phyloP scores from a whole-genome alignment of 2,113 vertebrate species.

The Aythya baeri region DNA sequence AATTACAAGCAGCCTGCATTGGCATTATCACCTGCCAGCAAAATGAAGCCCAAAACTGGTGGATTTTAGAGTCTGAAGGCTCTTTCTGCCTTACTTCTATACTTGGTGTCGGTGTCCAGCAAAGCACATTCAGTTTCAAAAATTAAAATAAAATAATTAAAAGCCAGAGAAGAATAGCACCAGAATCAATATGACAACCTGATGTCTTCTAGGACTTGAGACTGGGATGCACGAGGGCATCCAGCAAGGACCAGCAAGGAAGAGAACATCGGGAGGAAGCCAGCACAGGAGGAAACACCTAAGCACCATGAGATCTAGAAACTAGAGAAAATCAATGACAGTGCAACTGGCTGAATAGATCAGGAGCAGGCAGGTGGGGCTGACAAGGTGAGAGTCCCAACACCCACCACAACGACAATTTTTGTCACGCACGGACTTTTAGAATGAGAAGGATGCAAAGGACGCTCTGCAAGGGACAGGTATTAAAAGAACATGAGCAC shows the following conservation, averaged over 20 bases:
- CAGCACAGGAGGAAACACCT: background rate
- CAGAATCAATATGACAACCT: background rate
- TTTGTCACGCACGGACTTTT: background rate
- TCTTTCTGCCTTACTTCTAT: background rate
- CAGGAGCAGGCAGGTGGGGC: rapidly evolving
- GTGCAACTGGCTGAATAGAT: background rate
- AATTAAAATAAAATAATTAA: background rate
- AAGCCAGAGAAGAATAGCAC: background rate
- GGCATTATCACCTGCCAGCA: background rate
- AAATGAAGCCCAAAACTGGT: background rate
- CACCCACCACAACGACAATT: background rate
- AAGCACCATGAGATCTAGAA: background rate
- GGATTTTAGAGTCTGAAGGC: background rate
- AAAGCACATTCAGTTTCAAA: background rate
- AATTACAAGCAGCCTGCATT: background rate
- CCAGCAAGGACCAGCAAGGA: background rate
- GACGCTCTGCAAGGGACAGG: background rate
- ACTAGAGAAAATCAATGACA: background rate
- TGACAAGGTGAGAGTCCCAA: background rate
- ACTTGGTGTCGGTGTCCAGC: background rate
- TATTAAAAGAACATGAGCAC: background rate
- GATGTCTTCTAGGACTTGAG: background rate
- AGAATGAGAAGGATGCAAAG: background rate
- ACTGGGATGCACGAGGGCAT: background rate
- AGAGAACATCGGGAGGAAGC: background rate